Conservation (phyloP, 2,888 invertebrate genomes). For the Ommatoiulus sabulosus region DNA sequence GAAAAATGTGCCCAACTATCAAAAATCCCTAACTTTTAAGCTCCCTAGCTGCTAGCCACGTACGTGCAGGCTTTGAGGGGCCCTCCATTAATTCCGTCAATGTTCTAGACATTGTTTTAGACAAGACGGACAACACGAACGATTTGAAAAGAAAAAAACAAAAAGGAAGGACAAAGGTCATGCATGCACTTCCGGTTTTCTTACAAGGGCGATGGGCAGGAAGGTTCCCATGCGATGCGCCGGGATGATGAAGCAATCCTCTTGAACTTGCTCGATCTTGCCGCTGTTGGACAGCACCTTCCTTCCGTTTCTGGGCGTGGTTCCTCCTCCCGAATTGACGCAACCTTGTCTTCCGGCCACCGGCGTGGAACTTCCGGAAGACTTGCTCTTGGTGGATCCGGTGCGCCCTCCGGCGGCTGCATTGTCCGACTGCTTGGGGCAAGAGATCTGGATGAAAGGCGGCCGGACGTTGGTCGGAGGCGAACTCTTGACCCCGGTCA, state of each 20-base stretch:
- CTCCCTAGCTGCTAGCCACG: too few species aligned
- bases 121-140: too few species aligned
- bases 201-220: slow-evolving; percentile 85
- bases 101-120: too few species aligned
- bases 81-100: too few species aligned
- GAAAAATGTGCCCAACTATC: too few species aligned
- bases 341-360: slow-evolving; percentile 4
- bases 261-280: slow-evolving; percentile 48
- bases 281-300: background rate
- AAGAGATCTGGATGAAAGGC: slow-evolving; percentile 49
- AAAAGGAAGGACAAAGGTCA: too few species aligned
- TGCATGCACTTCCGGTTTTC: slow-evolving; percentile 59
- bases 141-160: too few species aligned
- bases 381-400: background rate
- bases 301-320: background rate
- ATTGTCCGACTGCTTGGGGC: slow-evolving; percentile 38
- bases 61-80: too few species aligned
- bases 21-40: too few species aligned
- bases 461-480: background rate
- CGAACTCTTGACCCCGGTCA: background rate
- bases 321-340: background rate
- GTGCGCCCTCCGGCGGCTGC: too few species aligned
- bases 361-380: background rate
- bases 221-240: slow-evolving; percentile 88
- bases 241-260: slow-evolving; percentile 94